These are phyloP conservation scores for Phaenicophaeus curvirostris DNA, from an alignment of 2,797 vertebrate genomes.

Conservation along the genomic window DNA sequence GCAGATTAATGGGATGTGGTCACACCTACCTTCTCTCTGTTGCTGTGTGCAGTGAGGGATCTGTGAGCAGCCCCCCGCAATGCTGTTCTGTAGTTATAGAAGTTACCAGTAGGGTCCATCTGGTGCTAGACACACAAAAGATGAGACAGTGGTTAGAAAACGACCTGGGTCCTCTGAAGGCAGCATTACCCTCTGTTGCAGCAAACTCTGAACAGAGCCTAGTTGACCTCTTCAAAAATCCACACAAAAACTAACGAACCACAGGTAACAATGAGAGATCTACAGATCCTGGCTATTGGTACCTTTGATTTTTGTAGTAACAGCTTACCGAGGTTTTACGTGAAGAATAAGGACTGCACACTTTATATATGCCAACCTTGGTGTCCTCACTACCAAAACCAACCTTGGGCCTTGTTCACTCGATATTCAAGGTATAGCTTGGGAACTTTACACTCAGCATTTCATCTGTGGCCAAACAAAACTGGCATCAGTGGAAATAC, in stretches of 20 bases:
- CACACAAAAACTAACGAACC: neutral
- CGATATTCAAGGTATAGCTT: rapidly evolving
- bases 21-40: slow-evolving; percentile 88
- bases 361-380: neutral
- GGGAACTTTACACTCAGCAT: neutral
- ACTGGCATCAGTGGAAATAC: neutral
- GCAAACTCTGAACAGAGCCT: neutral
- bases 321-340: neutral
- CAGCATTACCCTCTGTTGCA: neutral
- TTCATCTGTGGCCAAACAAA: neutral
- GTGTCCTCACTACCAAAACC: neutral
- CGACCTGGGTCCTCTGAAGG: neutral
- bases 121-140: slow-evolving; percentile 83
- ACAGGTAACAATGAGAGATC: neutral
- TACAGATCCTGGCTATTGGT: neutral
- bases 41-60: slow-evolving; percentile 91
- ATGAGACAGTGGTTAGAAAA: neutral
- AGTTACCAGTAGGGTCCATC: slow-evolving; percentile 96
- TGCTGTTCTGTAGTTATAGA: slow-evolving; percentile 94
- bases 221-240: neutral
- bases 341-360: neutral
- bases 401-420: neutral
- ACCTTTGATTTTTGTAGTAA: neutral
- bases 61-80: slow-evolving; percentile 91
- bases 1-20: neutral